These are phyloP conservation scores for Uromys caudimaculatus DNA, from an alignment of 2,797 vertebrate species.

Conservation along the genomic window DNA sequence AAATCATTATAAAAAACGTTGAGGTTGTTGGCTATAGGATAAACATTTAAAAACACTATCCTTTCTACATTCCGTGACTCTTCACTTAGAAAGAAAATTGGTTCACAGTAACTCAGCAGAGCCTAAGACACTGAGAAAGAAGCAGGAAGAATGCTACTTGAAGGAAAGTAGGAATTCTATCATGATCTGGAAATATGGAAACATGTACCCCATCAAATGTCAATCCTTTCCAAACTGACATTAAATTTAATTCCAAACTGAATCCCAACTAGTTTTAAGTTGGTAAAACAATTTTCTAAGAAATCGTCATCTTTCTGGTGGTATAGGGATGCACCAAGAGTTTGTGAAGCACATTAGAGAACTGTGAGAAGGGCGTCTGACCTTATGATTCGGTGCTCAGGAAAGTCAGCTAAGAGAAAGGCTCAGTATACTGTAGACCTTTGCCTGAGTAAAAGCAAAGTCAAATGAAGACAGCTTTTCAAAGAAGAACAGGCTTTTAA, in stretches of 20 bases:
- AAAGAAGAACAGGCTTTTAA: background rate
- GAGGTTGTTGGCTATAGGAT: constrained; percentile 1
- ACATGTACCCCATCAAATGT: background rate
- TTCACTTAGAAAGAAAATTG: background rate
- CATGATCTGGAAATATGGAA: background rate
- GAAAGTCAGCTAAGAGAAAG: background rate
- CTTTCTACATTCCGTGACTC: background rate
- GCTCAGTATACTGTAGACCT: background rate
- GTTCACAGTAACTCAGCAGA: background rate
- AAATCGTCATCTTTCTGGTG: background rate
- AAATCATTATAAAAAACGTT: background rate
- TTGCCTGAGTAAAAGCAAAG: background rate
- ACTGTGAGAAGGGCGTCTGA: background rate
- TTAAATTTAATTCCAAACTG: constrained; percentile 23
- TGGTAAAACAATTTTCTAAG: background rate
- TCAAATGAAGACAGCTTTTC: background rate
- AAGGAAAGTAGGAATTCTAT: constrained; percentile 16
- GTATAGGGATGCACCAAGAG: background rate
- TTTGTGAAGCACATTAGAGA: background rate
- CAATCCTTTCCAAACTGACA: background rate
- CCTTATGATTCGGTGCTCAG: background rate
- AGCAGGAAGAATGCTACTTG: background rate
- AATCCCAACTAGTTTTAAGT: constrained; percentile 15
- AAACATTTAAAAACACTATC: background rate
- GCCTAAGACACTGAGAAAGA: background rate